A percentile compares a stretch with the other conserved stretches of the same genome.
phyloP scores from a whole-genome alignment of 1,140 invertebrate genomes.

The Delia radicum region DNA sequence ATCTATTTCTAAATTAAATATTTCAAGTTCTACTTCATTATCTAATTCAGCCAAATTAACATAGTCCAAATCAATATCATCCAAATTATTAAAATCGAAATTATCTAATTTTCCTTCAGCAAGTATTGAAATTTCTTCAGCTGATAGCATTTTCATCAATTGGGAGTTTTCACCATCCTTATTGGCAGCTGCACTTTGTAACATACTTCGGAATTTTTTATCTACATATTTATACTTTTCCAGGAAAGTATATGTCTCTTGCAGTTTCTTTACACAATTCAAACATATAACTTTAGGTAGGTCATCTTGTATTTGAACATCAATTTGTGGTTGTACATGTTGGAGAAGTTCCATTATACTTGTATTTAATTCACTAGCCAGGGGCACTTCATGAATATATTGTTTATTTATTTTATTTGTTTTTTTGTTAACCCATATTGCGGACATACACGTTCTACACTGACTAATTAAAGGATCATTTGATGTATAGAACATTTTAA shows the following conservation, averaged over 20 bases:
- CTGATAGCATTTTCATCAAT: background rate
- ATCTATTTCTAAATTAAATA: background rate
- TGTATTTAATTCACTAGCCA: background rate
- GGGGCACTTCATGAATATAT: too few species aligned
- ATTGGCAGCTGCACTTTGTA: background rate
- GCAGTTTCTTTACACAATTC: background rate
- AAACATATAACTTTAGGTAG: background rate
- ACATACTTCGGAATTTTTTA: background rate
- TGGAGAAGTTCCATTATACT: background rate
- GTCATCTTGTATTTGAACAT: background rate
- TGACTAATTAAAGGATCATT: too few species aligned
- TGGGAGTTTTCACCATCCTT: too few species aligned
- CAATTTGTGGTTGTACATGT: background rate
- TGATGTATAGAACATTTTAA: too few species aligned
- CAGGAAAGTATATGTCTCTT: background rate
- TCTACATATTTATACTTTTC: background rate
- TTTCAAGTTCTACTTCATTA: background rate
- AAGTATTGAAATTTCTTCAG: background rate
- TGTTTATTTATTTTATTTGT: background rate
- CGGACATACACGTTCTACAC: background rate
- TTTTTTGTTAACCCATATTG: background rate
- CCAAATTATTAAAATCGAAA: background rate
- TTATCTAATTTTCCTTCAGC: background rate
- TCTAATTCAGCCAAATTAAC: background rate
- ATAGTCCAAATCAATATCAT: too few species aligned